Conservation (phyloP, 2,797 vertebrate species). For the Miichthys miiuy region DNA sequence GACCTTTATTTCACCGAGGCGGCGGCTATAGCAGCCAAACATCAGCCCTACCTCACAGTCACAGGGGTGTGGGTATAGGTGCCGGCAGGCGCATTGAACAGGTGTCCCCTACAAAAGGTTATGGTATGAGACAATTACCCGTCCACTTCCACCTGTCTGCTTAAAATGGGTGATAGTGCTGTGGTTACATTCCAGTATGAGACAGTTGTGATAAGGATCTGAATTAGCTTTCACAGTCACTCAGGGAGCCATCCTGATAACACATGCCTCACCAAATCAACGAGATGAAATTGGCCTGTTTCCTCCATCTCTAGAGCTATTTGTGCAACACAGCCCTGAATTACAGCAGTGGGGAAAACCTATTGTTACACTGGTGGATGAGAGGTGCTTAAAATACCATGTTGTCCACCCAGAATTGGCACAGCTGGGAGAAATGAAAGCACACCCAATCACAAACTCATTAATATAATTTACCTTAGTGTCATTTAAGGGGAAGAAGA, state of each 20-base stretch:
- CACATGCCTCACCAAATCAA: slow-evolving; percentile 78
- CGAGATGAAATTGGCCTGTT: slow-evolving; percentile 77
- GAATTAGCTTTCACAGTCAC: slow-evolving; percentile 83
- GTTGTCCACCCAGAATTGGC: slow-evolving; percentile 28
- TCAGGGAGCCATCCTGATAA: slow-evolving; percentile 78
- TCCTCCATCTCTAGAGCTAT: slow-evolving; percentile 77
- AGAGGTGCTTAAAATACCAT: slow-evolving; percentile 54
- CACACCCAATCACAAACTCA: slow-evolving; percentile 27
- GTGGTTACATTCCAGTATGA: slow-evolving; percentile 71
- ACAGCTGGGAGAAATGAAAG: slow-evolving; percentile 29
- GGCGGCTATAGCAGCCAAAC: slow-evolving; percentile 11
- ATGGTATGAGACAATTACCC: slow-evolving; percentile 77
- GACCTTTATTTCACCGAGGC: slow-evolving; percentile 16
- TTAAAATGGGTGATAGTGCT: slow-evolving; percentile 72
- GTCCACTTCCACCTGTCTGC: slow-evolving; percentile 75
- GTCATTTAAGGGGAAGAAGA: slow-evolving; percentile 25
- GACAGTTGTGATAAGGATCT: slow-evolving; percentile 85
- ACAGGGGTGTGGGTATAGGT: background rate
- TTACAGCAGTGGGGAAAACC: slow-evolving; percentile 53
- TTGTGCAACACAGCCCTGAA: slow-evolving; percentile 68
- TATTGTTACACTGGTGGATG: slow-evolving; percentile 52
- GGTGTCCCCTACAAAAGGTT: slow-evolving; percentile 77
- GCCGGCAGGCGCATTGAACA: slow-evolving; percentile 58
- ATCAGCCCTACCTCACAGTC: slow-evolving; percentile 21
- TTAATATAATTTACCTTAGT: slow-evolving; percentile 44